Conservation (phyloP, 2,797 vertebrate genomes). For the Lagocephalus sceleratus region DNA sequence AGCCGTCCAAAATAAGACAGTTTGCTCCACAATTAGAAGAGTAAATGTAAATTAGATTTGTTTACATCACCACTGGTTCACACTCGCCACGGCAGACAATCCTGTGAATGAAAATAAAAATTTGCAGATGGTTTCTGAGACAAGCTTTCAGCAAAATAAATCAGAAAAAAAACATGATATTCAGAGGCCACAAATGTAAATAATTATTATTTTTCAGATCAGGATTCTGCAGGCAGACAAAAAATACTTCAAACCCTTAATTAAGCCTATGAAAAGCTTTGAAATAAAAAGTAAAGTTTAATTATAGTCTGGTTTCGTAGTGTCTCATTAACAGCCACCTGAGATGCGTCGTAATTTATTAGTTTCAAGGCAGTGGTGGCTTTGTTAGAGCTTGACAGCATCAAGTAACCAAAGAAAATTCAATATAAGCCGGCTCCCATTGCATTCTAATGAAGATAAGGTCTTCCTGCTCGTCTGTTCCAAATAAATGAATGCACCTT, state of each 20-base stretch:
- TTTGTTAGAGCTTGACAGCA: constrained; percentile 35
- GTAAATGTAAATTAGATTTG: no score
- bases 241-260: background rate
- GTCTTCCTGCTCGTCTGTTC: constrained; percentile 50
- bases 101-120: no score
- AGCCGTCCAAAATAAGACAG: no score
- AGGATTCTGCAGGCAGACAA: no score
- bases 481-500: constrained; percentile 51
- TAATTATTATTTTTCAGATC: no score
- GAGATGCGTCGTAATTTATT: constrained; percentile 50
- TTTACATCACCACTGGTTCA: no score
- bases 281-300: constrained; percentile 4
- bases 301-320: constrained; percentile 19
- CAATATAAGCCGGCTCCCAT: constrained; percentile 47
- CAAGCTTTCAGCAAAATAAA: no score
- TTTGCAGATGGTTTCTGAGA: no score
- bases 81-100: no score
- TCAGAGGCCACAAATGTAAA: no score
- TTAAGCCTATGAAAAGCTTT: background rate
- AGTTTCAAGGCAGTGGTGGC: constrained; percentile 30
- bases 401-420: constrained; percentile 56
- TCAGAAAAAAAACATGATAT: no score
- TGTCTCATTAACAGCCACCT: constrained; percentile 15
- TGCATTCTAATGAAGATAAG: constrained; percentile 63
- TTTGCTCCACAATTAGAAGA: no score